phyloP scores from a whole-genome alignment of 2,797 vertebrate species.

The Anas capensis region DNA sequence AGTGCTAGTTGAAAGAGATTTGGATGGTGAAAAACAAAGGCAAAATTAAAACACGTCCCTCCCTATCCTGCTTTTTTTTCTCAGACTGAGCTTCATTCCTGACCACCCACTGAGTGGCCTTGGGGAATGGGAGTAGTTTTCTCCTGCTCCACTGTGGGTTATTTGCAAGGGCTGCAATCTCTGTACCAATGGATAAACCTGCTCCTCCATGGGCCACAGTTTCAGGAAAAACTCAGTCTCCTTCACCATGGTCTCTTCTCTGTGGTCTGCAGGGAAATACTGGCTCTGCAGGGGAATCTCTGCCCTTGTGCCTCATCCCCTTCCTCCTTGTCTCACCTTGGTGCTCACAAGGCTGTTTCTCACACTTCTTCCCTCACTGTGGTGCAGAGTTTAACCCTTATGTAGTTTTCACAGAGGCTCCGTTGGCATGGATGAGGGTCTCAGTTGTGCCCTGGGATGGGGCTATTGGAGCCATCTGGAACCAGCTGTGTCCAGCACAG shows the following conservation, averaged over 20 bases:
- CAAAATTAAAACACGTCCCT: neutral
- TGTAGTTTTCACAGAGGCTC: neutral
- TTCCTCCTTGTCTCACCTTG: neutral
- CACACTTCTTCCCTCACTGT: neutral
- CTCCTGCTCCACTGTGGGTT: neutral
- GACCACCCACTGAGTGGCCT: neutral
- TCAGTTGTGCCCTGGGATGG: neutral
- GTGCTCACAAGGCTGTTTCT: neutral
- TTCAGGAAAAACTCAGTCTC: neutral
- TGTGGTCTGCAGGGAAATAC: too few relatives aligned
- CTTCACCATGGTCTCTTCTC: neutral
- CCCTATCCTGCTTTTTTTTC: neutral
- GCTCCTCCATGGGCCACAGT: neutral
- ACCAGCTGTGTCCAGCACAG: too few relatives aligned
- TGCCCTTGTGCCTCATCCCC: too few relatives aligned
- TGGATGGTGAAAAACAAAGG: neutral
- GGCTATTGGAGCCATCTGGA: neutral
- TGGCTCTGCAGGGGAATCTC: neutral
- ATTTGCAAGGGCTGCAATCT: neutral
- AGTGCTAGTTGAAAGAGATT: neutral
- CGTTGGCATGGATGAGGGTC: neutral
- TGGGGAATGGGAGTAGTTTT: neutral
- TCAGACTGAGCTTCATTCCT: neutral
- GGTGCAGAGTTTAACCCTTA: accelerated
- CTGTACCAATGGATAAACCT: too few relatives aligned